These are phyloP conservation scores for Laothoe populi DNA, from an alignment of 2,888 invertebrate genomes.

Conservation along the genomic window DNA sequence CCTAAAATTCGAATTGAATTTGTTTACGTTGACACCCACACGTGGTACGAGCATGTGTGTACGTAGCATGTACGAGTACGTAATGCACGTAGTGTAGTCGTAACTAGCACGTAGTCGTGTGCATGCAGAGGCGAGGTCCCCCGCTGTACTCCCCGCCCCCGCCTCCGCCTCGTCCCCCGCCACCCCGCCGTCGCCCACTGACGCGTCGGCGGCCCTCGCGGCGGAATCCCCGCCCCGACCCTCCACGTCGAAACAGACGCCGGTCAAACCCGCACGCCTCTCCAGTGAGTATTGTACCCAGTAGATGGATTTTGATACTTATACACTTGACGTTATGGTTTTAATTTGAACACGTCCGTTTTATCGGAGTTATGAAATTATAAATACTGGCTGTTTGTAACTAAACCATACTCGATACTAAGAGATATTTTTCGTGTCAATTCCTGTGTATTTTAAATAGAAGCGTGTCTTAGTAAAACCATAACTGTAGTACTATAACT, in stretches of 20 bases:
- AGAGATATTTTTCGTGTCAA: too few relatives aligned
- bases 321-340: slow-evolving; percentile 34
- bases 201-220: slow-evolving; percentile 38
- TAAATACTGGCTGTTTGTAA: background rate
- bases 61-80: slow-evolving; percentile 59
- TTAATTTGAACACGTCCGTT: slow-evolving; percentile 38
- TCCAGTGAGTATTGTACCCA: slow-evolving; percentile 72
- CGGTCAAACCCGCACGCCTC: slow-evolving; percentile 77
- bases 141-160: slow-evolving; percentile 48
- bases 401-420: too few relatives aligned
- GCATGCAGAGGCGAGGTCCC: slow-evolving; percentile 72
- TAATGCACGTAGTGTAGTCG: slow-evolving; percentile 66
- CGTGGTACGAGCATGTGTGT: slow-evolving; percentile 32
- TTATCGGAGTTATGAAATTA: background rate
- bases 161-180: slow-evolving; percentile 39
- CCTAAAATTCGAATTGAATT: too few relatives aligned
- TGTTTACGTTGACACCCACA: slow-evolving; percentile 36
- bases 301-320: slow-evolving; percentile 1
- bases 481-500: slow-evolving; percentile 27
- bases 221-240: slow-evolving; percentile 47
- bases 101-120: slow-evolving; percentile 80
- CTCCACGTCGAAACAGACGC: slow-evolving; percentile 71
- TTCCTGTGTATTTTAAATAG: too few relatives aligned
- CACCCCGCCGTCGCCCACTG: slow-evolving; percentile 41
- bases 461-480: slow-evolving; percentile 38